A percentile compares a stretch with the other conserved stretches of the same genome.
Conservation (phyloP, 64 coral and sea anemone genomes). For the Montipora cactus region DNA sequence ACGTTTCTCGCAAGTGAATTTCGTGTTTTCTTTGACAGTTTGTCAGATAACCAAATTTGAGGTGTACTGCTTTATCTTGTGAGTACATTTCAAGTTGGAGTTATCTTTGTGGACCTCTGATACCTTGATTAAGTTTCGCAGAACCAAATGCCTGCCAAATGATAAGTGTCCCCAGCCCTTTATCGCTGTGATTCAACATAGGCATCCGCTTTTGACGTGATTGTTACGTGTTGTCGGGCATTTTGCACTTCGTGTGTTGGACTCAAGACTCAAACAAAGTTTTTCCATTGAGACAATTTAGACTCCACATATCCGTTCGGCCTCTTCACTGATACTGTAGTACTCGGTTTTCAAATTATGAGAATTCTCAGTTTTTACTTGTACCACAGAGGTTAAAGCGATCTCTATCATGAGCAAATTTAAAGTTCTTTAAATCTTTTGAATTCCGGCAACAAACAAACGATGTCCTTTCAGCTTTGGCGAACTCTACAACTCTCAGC, state of each 20-base stretch:
- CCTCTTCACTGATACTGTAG: neutral
- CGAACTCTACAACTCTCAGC: no score
- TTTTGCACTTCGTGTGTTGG: neutral
- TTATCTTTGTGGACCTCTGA: slow-evolving; percentile 47
- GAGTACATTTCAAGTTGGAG: slow-evolving; percentile 43
- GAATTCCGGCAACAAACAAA: slow-evolving; percentile 1
- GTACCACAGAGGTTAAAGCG: slow-evolving; percentile 19
- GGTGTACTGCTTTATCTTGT: slow-evolving; percentile 37
- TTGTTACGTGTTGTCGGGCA: slow-evolving; percentile 15
- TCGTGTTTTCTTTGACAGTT: slow-evolving; percentile 19
- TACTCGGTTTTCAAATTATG: neutral
- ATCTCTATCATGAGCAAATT: slow-evolving; percentile 38
- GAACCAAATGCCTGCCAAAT: neutral
- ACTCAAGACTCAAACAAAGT: neutral
- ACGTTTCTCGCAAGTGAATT: neutral
- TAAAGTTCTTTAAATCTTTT: slow-evolving; percentile 37
- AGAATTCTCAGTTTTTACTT: neutral
- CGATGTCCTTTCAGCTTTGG: neutral
- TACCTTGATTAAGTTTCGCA: slow-evolving; percentile 43
- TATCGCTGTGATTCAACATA: slow-evolving; percentile 15
- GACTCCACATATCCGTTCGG: no score
- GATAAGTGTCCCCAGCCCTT: slow-evolving; percentile 22
- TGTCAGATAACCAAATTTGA: slow-evolving; percentile 47
- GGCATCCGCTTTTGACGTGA: neutral
- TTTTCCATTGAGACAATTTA: no score